These are phyloP conservation scores for Calliopum simillimum DNA, from an alignment of 2,888 invertebrate genomes.

Conservation along the genomic window DNA sequence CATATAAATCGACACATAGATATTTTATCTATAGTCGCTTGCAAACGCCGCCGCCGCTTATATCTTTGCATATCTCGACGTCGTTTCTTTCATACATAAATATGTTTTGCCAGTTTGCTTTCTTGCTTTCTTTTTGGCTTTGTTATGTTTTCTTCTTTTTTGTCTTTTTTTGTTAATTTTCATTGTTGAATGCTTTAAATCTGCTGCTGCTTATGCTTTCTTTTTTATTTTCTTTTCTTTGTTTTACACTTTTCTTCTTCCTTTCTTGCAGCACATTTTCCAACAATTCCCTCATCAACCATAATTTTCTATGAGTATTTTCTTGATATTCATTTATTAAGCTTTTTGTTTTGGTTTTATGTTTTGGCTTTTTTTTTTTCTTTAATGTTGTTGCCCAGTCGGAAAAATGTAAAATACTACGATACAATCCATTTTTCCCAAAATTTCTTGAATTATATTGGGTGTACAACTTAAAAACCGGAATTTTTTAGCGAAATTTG, in stretches of 20 bases:
- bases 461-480: too few species aligned
- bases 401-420: too few species aligned
- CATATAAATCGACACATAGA: neutral
- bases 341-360: neutral
- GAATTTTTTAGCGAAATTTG: too few species aligned
- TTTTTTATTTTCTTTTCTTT: constrained; percentile 1
- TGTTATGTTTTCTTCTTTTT: constrained; percentile 10
- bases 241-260: constrained; percentile 25
- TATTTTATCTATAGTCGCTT: neutral
- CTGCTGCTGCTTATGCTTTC: neutral
- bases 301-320: constrained; percentile 20
- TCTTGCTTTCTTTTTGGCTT: neutral
- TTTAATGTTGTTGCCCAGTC: too few species aligned
- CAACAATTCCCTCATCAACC: constrained; percentile 13
- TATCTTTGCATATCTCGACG: neutral
- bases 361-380: neutral
- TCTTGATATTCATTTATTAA: constrained; percentile 22
- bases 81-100: neutral
- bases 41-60: too few species aligned
- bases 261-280: neutral
- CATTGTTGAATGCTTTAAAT: neutral
- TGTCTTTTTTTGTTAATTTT: neutral
- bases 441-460: too few species aligned
- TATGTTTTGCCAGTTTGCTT: neutral
- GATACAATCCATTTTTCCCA: too few species aligned